Conservation (phyloP, 2,888 invertebrate genomes). For the Hymenopus coronatus region DNA sequence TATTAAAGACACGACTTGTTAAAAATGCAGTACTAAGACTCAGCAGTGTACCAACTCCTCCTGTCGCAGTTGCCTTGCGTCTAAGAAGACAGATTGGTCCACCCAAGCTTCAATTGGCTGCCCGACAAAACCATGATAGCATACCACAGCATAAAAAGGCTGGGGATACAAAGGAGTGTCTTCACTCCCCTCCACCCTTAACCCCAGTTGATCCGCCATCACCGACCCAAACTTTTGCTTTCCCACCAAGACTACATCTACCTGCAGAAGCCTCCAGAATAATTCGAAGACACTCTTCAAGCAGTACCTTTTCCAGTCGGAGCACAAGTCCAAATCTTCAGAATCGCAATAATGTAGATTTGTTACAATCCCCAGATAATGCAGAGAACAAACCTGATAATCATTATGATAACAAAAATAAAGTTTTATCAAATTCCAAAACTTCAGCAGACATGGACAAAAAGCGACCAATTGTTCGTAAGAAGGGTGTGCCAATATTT, state of each 20-base stretch:
- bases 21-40: slow-evolving; percentile 57
- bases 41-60: slow-evolving; percentile 42
- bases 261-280: slow-evolving; percentile 74
- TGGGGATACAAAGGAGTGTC: slow-evolving; percentile 33
- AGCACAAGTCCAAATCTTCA: slow-evolving; percentile 31
- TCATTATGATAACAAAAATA: not conserved
- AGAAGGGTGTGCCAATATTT: slow-evolving; percentile 29
- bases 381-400: slow-evolving; percentile 13
- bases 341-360: slow-evolving; percentile 23
- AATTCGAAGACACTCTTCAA: slow-evolving; percentile 78
- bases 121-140: not conserved
- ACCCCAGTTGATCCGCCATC: slow-evolving; percentile 38
- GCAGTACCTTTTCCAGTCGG: slow-evolving; percentile 43
- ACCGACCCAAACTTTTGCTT: slow-evolving; percentile 60
- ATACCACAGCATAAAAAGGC: slow-evolving; percentile 34
- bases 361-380: not conserved
- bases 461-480: slow-evolving; percentile 3
- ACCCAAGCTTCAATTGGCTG: not conserved
- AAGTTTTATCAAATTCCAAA: not conserved
- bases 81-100: slow-evolving; percentile 41
- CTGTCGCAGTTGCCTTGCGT: slow-evolving; percentile 50
- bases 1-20: slow-evolving; percentile 59
- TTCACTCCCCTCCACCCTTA: slow-evolving; percentile 23
- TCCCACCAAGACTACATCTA: slow-evolving; percentile 51
- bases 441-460: not conserved